These are phyloP conservation scores for Gymnocypris eckloni DNA, from an alignment of 2,797 vertebrate species.

Conservation along the genomic window DNA sequence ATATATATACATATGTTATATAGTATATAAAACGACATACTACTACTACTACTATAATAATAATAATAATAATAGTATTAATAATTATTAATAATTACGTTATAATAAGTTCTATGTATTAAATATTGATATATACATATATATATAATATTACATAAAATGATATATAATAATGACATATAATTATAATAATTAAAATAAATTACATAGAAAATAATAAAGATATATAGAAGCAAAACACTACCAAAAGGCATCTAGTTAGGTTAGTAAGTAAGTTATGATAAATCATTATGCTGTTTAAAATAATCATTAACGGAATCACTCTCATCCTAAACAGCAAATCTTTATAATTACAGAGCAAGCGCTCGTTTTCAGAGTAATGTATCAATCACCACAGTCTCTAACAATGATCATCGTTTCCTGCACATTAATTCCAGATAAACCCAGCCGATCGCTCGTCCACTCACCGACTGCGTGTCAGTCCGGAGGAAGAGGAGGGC, in stretches of 20 bases:
- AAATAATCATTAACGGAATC: neutral
- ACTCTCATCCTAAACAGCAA: neutral
- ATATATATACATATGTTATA: neutral
- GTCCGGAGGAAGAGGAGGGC: conserved; percentile 55
- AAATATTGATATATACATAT: neutral
- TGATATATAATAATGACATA: no score
- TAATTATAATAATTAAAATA: neutral
- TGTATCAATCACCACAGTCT: neutral
- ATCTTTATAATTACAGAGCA: neutral
- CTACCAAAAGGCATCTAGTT: neutral
- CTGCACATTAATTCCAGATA: neutral
- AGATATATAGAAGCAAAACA: neutral
- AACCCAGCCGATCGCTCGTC: neutral
- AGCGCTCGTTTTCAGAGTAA: neutral
- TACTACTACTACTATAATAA: neutral
- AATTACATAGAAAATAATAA: neutral
- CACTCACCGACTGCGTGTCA: conserved; percentile 73
- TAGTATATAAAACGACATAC: neutral
- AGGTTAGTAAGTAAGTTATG: neutral
- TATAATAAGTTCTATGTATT: neutral
- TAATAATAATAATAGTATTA: neutral
- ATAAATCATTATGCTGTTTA: neutral
- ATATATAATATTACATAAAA: neutral
- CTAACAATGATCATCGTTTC: neutral
- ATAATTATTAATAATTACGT: neutral